Base-by-base conservation (phyloP, 1,140 invertebrate species). In the Antheraea pernyi region DNA sequence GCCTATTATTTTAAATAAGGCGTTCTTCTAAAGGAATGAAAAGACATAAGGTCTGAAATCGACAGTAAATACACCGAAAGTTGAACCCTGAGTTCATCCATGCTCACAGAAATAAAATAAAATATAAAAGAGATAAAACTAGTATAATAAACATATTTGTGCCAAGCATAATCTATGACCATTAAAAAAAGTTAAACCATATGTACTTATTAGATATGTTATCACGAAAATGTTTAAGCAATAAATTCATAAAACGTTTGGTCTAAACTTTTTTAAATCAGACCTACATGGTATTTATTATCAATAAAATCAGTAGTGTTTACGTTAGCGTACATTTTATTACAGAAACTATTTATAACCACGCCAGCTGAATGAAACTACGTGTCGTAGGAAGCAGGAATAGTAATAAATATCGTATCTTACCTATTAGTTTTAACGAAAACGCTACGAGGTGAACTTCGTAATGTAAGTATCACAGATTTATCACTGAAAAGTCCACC, bases 401-500 rank as follows among this genome's bases (percentile, higher is more conserved):
- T 76, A 70, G 73, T 76, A 84, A 84, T 71, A 81, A 81, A 83
- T 71, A 80, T 13, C 7, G 10, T 6, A 19, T 22, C 85, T 83
- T 76, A 91, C 88, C 73, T 70, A 77, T 80, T 80, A 69, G 70
- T 79, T 46, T 13, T 5, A 19, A 48, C 4, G 19, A 80, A 70
- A 79, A 79, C 75, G 59, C 68, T 71, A 77, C 19, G 22, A 53
- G 22, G 70, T 70, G 65, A 62, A 60, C 39, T 46, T 19, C 70
- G 73, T 71, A 46, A 58, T 65, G 19, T 62, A 46, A 58, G 69
- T 67, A 69, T 59, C 69, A 73, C 75, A 72, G 70, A 73, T 78
- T 82, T 82, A 85, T 85, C 86, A 88, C 87, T 77, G 69, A 83
- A 86, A 86, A 81, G 69, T 71, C 69, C 80, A 84, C 84, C 73